A percentile compares a stretch with the other conserved stretches of the same genome.
Conservation (phyloP, 2,797 vertebrate species). For the Ispidina picta region DNA sequence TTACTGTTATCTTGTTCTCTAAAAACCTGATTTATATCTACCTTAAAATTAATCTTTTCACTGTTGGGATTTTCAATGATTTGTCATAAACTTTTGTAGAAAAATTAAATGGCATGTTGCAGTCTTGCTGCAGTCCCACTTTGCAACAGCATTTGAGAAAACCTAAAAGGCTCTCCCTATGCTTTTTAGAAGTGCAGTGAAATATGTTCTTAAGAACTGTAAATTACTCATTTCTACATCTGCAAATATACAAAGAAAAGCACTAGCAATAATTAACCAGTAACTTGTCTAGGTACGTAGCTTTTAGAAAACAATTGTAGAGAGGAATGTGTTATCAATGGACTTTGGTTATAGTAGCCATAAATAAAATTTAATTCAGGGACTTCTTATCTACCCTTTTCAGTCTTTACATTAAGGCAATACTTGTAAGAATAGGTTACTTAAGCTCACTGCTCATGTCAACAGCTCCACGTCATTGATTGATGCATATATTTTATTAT, state of each 20-base stretch:
- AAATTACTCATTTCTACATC: not conserved
- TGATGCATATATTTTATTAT: not conserved
- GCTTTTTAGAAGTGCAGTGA: not conserved
- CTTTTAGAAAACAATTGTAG: not conserved
- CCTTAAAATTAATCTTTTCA: not conserved
- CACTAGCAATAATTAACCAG: not conserved
- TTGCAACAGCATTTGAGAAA: not conserved
- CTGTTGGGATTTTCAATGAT: not conserved
- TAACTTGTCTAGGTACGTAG: not conserved
- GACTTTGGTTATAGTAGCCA: not conserved
- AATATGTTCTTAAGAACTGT: not conserved
- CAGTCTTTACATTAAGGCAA: not conserved
- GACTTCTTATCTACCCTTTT: not conserved
- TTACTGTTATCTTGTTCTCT: not conserved
- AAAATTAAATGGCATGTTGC: not conserved
- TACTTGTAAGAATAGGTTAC: not conserved
- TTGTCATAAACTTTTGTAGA: not conserved
- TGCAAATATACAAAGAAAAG: not conserved
- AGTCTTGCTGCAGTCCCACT: not conserved
- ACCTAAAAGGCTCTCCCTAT: not conserved
- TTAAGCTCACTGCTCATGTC: not conserved
- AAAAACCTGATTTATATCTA: not conserved
- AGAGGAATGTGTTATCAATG: not conserved
- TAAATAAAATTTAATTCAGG: not conserved
- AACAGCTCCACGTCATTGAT: not conserved